Base-by-base conservation (phyloP, 1,140 invertebrate species). In the Myzus persicae region DNA sequence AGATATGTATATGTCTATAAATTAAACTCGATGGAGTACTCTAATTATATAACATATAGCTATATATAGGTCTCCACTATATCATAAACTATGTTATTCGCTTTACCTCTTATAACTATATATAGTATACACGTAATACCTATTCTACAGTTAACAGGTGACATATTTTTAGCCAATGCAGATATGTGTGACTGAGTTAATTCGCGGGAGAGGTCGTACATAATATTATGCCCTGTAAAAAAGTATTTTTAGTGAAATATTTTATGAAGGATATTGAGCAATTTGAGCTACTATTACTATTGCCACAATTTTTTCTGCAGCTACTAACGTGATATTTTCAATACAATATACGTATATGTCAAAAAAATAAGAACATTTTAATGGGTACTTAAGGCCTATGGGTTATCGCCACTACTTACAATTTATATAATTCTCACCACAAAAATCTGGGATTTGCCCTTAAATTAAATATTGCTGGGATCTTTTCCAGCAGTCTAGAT, bases 281-380 rank as follows among this genome's bases (percentile, higher is more conserved):
- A 38, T 22, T n/a, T 18, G 20, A 82, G 6, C 0, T 82, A 82
- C 14, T 76, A 76, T 5, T 36, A 36, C 4, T 4, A 6, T 14
- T 14, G 31, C n/a, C n/a, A 76, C 14, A 76, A 76, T 76, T 84
- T 84, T 38, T 40, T 84, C 6, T 40, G 9, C 42, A 40, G n/a
- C n/a, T n/a, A 11, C 22, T 42, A 84, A 40, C 82, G 38, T 11
- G 31, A 42, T 84, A 31, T 42, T 84, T 42, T 40, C 38, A 36
- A 11, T n/a, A n/a, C 59, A n/a, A 59, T 44, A 76, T n/a, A 76
- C n/a, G 31, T n/a, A n/a, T 67, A 5, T 76, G n/a, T 76, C n/a
- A n/a, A n/a, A 76, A n/a, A 76, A 76, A 76, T 76, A 51, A 76
- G 59, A 76, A 76, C 59, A 76, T 67, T n/a, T 76, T 14, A n/a